These are phyloP conservation scores for Drosophila elegans DNA, from an alignment of 1,140 invertebrate genomes.

Conservation along the genomic window DNA sequence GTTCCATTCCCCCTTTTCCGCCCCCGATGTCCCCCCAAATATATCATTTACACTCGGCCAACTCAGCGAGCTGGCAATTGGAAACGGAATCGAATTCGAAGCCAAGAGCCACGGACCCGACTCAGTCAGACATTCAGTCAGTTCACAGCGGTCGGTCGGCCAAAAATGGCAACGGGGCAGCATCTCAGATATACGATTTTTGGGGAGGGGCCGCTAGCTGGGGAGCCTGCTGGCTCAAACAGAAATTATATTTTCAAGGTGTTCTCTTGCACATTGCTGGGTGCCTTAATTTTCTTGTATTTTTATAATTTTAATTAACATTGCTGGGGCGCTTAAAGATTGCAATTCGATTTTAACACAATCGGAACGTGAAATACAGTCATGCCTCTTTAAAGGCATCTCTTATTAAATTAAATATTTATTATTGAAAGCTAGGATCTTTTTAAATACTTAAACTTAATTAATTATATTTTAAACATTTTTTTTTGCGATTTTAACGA, in stretches of 20 bases:
- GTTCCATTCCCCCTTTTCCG: slow-evolving; percentile 1
- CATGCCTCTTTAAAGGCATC: too few species aligned
- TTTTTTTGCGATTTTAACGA: too few species aligned
- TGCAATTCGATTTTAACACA: slow-evolving; percentile 68
- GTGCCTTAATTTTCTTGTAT: slow-evolving; percentile 49
- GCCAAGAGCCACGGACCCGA: slow-evolving; percentile 47
- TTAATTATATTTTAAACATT: too few species aligned
- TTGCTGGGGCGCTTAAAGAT: slow-evolving; percentile 62
- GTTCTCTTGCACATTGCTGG: slow-evolving; percentile 71
- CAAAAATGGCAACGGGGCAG: slow-evolving; percentile 71
- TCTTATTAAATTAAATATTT: too few species aligned
- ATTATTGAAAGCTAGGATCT: too few species aligned
- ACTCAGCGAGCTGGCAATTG: slow-evolving; percentile 37
- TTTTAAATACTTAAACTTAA: too few species aligned
- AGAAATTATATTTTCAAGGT: slow-evolving; percentile 82
- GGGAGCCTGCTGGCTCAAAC: slow-evolving; percentile 54
- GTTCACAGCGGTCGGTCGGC: slow-evolving; percentile 74
- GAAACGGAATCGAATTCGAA: slow-evolving; percentile 52
- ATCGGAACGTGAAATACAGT: slow-evolving; percentile 6
- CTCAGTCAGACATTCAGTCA: slow-evolving; percentile 48
- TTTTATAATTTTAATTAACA: slow-evolving; percentile 73
- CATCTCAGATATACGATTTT: slow-evolving; percentile 13
- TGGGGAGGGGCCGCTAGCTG: slow-evolving; percentile 19
- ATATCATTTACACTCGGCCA: slow-evolving; percentile 79
- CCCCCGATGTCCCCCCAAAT: slow-evolving; percentile 59